Conservation (phyloP, 2,888 invertebrate genomes). For the Cantharis rustica region DNA sequence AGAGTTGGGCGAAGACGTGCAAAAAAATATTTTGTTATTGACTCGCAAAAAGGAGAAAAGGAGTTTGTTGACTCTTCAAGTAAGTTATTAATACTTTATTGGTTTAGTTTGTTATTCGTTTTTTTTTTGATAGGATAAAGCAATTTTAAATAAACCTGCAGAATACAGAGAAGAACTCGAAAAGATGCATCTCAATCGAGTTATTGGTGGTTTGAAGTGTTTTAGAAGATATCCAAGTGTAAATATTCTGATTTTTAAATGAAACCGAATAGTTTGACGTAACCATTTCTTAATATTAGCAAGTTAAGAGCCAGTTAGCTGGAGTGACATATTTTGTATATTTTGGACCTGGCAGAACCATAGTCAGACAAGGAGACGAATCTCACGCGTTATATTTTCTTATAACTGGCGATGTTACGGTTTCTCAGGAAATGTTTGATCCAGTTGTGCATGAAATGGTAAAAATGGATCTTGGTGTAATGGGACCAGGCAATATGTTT, state of each 20-base stretch:
- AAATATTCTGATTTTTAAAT: slow-evolving; percentile 29
- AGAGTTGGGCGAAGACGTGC: slow-evolving; percentile 57
- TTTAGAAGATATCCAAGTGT: slow-evolving; percentile 66
- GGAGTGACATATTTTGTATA: slow-evolving; percentile 66
- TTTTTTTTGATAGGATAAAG: slow-evolving; percentile 61
- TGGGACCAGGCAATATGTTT: slow-evolving; percentile 66
- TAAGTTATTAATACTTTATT: neutral
- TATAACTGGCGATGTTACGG: slow-evolving; percentile 62
- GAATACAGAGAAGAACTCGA: slow-evolving; percentile 64
- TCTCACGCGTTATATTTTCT: slow-evolving; percentile 69
- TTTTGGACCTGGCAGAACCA: slow-evolving; percentile 61
- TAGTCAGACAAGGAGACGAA: slow-evolving; percentile 66
- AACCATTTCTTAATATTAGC: slow-evolving; percentile 47
- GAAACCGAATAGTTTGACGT: too few relatives aligned
- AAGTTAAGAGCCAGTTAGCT: slow-evolving; percentile 65
- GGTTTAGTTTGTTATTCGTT: neutral
- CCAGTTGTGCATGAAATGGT: slow-evolving; percentile 57
- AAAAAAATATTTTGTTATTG: slow-evolving; percentile 51
- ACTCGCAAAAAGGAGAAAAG: slow-evolving; percentile 42
- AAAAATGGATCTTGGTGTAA: slow-evolving; percentile 58
- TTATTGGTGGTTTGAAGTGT: slow-evolving; percentile 66
- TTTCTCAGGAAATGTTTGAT: slow-evolving; percentile 61
- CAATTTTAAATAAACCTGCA: slow-evolving; percentile 62
- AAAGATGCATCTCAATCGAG: slow-evolving; percentile 61
- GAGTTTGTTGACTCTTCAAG: slow-evolving; percentile 24